A percentile compares a stretch with the other conserved stretches of the same genome.
Evolutionary conservation across 2,888 invertebrate genomes (phyloP).

Genomic region (Halictus quadricinctus): DNA sequence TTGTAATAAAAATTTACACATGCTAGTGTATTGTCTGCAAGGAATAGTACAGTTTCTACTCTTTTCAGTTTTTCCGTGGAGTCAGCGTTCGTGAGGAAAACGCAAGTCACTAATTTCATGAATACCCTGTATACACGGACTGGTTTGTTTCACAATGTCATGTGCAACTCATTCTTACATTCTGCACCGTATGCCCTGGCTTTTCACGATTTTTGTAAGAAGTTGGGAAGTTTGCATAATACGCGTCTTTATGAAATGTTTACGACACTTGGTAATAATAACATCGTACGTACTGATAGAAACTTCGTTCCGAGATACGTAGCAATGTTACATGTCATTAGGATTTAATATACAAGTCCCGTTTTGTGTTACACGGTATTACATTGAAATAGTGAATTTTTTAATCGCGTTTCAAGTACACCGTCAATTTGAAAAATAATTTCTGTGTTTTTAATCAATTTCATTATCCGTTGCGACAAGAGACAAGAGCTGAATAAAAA

Average conservation of each 20-base stretch:
- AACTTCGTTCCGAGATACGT: not conserved
- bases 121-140: not conserved
- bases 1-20: not conserved
- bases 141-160: conserved; percentile 31
- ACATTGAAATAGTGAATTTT: not conserved
- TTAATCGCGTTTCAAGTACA: too few relatives aligned
- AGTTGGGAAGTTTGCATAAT: not conserved
- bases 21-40: not conserved
- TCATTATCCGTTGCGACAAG: accelerated
- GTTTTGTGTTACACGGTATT: not conserved
- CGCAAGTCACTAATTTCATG: not conserved
- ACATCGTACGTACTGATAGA: not conserved
- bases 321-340: not conserved
- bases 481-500: not conserved
- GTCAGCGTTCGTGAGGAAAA: not conserved
- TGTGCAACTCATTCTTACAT: conserved; percentile 6
- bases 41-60: not conserved
- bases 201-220: conserved; percentile 4
- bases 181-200: not conserved
- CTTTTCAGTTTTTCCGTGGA: not conserved
- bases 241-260: not conserved
- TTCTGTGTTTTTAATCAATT: not conserved
- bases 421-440: not conserved
- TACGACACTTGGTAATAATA: not conserved
- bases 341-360: not conserved